Conservation (phyloP, 2,113 vertebrate genomes). For the Taurulus bubalis region DNA sequence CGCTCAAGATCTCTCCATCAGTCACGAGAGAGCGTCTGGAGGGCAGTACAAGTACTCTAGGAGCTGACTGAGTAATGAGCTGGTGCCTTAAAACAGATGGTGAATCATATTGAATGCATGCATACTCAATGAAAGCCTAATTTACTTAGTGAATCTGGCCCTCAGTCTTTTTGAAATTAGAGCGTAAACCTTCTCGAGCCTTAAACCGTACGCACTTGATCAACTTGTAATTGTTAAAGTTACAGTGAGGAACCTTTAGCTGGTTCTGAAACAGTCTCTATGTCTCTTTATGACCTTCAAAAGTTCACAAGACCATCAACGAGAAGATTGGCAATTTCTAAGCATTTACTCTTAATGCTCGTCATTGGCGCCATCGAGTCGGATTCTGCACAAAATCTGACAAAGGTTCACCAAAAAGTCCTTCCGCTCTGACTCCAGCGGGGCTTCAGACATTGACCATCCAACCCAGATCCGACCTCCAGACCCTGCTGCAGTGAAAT, state of each 20-base stretch:
- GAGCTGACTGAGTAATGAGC: not conserved
- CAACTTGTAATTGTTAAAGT: constrained; percentile 1
- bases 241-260: not conserved
- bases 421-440: too few species aligned
- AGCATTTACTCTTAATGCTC: too few species aligned
- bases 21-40: not conserved
- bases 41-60: not conserved
- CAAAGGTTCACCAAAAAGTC: not conserved
- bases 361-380: not conserved
- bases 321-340: too few species aligned
- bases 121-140: not conserved
- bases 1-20: not conserved
- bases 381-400: not conserved
- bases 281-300: not conserved
- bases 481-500: too few species aligned
- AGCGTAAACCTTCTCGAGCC: not conserved
- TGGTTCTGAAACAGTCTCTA: not conserved
- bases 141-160: not conserved
- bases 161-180: not conserved
- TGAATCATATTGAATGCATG: not conserved
- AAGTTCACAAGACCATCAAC: not conserved
- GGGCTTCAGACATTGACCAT: too few species aligned
- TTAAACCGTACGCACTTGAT: not conserved
- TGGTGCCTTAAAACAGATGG: not conserved
- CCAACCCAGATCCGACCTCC: not conserved